Evolutionary conservation across 2,888 invertebrate species (phyloP).

Genomic region (Amiota mariae): DNA sequence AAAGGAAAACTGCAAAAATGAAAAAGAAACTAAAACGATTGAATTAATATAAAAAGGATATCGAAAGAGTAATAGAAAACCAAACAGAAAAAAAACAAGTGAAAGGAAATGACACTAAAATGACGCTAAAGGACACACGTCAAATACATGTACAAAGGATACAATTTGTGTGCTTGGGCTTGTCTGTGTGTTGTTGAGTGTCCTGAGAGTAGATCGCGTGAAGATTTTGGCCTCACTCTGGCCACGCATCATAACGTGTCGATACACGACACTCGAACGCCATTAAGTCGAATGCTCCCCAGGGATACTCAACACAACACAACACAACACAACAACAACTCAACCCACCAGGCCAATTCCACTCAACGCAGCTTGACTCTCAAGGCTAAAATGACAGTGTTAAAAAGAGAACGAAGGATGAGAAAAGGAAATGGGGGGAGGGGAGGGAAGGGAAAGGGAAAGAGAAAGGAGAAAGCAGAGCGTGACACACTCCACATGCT

Average conservation of each 20-base stretch:
- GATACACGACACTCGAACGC: conserved; percentile 55
- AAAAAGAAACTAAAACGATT: not conserved
- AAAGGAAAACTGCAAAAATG: not conserved
- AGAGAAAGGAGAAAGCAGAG: too few relatives aligned
- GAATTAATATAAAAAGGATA: conserved; percentile 20
- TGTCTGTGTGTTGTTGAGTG: not conserved
- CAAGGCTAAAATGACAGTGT: conserved; percentile 18
- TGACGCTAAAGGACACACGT: not conserved
- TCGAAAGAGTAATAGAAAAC: not conserved
- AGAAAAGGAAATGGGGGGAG: not conserved
- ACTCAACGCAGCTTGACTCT: not conserved
- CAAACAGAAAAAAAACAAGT: not conserved
- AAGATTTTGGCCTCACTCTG: conserved; percentile 22
- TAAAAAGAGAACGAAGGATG: not conserved
- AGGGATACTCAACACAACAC: conserved; percentile 56
- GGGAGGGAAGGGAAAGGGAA: conserved; percentile 30
- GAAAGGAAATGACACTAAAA: not conserved
- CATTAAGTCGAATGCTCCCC: conserved; percentile 66
- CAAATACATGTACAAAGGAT: not conserved
- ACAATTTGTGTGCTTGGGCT: not conserved
- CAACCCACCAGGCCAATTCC: not conserved
- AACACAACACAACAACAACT: conserved; percentile 40
- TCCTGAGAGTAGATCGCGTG: not conserved
- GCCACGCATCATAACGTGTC: conserved; percentile 69
- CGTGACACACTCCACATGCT: not conserved